These are phyloP conservation scores for Andrena dorsata DNA, from an alignment of 2,888 invertebrate genomes.

Conservation along the genomic window DNA sequence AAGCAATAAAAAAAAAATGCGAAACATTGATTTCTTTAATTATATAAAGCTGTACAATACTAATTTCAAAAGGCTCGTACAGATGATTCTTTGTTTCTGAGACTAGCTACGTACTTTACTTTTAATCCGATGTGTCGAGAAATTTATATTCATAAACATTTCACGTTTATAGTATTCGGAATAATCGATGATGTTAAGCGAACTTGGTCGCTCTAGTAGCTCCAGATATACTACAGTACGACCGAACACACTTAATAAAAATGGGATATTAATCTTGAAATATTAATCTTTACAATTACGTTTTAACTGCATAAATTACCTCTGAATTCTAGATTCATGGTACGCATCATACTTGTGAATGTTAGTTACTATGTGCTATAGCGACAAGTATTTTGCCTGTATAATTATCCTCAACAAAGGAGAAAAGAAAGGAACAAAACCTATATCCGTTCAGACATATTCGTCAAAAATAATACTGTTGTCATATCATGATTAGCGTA, in stretches of 20 bases:
- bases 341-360: conserved; percentile 62
- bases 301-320: not conserved
- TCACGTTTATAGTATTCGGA: not conserved
- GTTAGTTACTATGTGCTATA: conserved; percentile 62
- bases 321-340: conserved; percentile 26
- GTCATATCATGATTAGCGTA: conserved; percentile 41
- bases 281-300: not conserved
- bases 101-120: no score
- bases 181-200: no score
- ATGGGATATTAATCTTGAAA: not conserved
- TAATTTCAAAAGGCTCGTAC: no score
- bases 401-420: conserved; percentile 44
- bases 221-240: no score
- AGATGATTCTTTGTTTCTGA: no score
- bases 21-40: conserved; percentile 19
- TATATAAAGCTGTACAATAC: not conserved
- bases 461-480: conserved; percentile 39
- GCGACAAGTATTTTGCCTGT: conserved; percentile 70
- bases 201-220: no score
- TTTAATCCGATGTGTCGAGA: not conserved
- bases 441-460: conserved; percentile 35
- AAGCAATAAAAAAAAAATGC: conserved; percentile 10
- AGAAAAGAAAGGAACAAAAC: conserved; percentile 11
- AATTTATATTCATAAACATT: not conserved
- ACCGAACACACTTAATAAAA: not conserved